Conservation (phyloP, 2,113 vertebrate species). For the Hyperopisus bebe region DNA sequence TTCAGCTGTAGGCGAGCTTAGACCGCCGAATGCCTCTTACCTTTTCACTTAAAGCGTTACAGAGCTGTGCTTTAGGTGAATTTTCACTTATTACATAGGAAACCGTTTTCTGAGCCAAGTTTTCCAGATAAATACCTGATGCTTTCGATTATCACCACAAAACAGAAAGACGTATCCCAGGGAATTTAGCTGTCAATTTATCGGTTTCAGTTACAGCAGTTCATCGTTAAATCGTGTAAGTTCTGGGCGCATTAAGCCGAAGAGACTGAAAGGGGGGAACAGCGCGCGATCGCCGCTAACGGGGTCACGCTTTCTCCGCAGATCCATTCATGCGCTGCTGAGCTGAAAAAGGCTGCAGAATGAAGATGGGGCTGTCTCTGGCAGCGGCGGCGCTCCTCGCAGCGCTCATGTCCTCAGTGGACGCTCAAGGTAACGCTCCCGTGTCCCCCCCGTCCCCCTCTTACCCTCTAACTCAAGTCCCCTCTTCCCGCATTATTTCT, state of each 20-base stretch:
- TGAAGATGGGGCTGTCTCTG: slow-evolving; percentile 80
- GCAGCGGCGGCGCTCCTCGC: slow-evolving; percentile 72
- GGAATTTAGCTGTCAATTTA: background rate
- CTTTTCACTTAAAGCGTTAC: background rate
- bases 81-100: background rate
- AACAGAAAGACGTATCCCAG: background rate
- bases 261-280: background rate
- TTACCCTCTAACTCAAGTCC: background rate
- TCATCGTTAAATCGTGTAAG: background rate
- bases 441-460: background rate
- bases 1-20: slow-evolving; percentile 3
- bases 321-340: slow-evolving; percentile 85
- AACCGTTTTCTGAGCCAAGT: background rate
- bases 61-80: background rate
- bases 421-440: slow-evolving; percentile 87
- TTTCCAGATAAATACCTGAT: background rate
- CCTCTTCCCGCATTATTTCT: background rate
- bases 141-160: background rate
- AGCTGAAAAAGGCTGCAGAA: slow-evolving; percentile 57
- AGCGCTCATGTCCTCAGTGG: slow-evolving; percentile 72
- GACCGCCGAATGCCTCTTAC: background rate
- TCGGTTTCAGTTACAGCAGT: background rate
- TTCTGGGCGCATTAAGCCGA: background rate
- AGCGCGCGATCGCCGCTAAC: background rate
- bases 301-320: slow-evolving; percentile 51